Percentiles rank a stretch among this genome's conserved stretches.
Conservation (phyloP, 1,140 invertebrate species). For the Microplitis mediator region DNA sequence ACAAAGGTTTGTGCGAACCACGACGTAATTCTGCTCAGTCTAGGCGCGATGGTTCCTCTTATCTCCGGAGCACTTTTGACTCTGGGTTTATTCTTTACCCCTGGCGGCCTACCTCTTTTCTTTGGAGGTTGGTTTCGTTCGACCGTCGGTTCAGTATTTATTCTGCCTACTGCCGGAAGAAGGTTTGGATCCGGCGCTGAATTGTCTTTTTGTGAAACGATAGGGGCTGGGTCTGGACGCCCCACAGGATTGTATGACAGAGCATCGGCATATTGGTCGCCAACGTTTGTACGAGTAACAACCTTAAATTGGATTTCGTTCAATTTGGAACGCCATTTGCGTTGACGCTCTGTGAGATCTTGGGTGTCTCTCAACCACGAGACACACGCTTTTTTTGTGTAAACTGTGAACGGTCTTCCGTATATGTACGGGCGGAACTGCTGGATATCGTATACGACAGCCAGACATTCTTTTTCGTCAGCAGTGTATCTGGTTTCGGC, state of each 20-base stretch:
- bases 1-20: not conserved
- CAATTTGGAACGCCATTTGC: not conserved
- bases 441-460: constrained; percentile 44
- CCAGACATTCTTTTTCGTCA: constrained; percentile 31
- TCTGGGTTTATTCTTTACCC: not conserved
- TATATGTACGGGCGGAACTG: constrained; percentile 55
- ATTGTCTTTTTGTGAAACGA: no score
- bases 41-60: not conserved
- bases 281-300: not conserved
- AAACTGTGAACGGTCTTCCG: constrained; percentile 50
- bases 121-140: no score
- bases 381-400: constrained; percentile 57
- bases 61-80: not conserved
- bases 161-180: no score
- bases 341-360: not conserved
- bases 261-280: not conserved
- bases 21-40: not conserved
- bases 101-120: not conserved
- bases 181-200: no score
- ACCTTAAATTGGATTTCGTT: not conserved
- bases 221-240: not conserved
- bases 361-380: constrained; percentile 41
- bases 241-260: not conserved
- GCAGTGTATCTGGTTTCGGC: constrained; percentile 39
- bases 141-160: no score